Conservation (phyloP, 2,888 invertebrate genomes). For the Muschampia plurimacula region DNA sequence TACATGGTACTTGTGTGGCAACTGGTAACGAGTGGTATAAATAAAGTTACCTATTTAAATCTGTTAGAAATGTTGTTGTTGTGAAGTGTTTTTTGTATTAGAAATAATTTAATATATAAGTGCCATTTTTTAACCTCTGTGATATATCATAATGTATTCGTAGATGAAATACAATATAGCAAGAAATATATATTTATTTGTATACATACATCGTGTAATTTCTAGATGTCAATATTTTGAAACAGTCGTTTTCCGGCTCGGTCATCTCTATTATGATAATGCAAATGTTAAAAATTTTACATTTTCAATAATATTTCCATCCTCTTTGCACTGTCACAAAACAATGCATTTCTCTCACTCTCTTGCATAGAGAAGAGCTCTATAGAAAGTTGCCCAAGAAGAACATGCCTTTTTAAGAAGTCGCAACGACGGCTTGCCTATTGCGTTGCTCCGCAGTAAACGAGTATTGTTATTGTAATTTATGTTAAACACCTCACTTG, state of each 20-base stretch:
- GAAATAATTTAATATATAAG: too few relatives aligned
- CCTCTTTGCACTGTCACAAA: slow-evolving; percentile 5
- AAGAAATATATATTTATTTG: background rate
- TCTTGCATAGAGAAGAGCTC: background rate
- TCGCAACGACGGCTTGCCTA: slow-evolving; percentile 32
- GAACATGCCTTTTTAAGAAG: slow-evolving; percentile 34
- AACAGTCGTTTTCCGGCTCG: slow-evolving; percentile 24
- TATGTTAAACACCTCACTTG: slow-evolving; percentile 60
- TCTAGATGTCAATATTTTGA: slow-evolving; percentile 16
- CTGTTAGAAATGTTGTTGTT: background rate
- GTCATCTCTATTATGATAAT: slow-evolving; percentile 15
- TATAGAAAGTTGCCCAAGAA: slow-evolving; percentile 33
- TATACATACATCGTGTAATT: background rate
- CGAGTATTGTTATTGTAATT: slow-evolving; percentile 64
- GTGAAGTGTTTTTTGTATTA: too few relatives aligned
- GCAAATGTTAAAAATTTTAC: slow-evolving; percentile 25
- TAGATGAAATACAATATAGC: too few relatives aligned
- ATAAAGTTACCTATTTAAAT: background rate
- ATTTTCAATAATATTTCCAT: slow-evolving; percentile 9
- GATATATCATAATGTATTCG: too few relatives aligned
- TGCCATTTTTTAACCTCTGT: too few relatives aligned
- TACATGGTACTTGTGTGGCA: background rate
- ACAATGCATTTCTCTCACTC: slow-evolving; percentile 3
- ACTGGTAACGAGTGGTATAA: background rate
- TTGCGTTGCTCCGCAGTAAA: slow-evolving; percentile 33